A percentile compares a stretch with the other conserved stretches of the same genome.
These are phyloP conservation scores for Cephalopterus ornatus DNA, from an alignment of 2,113 vertebrate species.

Conservation along the genomic window DNA sequence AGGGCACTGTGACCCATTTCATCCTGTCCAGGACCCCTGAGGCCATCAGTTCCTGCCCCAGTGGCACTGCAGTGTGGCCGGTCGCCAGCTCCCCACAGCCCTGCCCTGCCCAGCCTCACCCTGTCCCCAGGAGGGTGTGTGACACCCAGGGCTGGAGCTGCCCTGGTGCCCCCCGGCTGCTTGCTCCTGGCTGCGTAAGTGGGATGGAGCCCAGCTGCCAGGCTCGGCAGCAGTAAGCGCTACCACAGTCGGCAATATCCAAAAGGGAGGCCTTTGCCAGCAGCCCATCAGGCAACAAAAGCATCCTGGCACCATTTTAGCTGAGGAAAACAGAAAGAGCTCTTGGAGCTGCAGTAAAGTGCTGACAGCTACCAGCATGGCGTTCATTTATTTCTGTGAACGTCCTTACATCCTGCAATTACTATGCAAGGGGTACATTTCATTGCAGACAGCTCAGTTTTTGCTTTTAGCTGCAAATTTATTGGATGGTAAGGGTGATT, in stretches of 20 bases:
- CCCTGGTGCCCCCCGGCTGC: background rate
- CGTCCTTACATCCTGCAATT: background rate
- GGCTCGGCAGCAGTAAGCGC: background rate
- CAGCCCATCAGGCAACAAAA: background rate
- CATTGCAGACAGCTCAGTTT: background rate
- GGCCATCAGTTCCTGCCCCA: background rate
- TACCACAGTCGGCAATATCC: background rate
- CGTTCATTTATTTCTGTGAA: background rate
- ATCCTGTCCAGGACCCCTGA: background rate
- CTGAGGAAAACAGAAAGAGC: background rate
- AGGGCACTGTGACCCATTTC: background rate
- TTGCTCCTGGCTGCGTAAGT: accelerated
- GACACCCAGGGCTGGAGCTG: background rate
- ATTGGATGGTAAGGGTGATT: background rate
- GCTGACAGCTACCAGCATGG: background rate
- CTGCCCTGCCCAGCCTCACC: background rate
- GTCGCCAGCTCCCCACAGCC: background rate
- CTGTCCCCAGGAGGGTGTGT: background rate
- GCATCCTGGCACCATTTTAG: constrained; percentile 12
- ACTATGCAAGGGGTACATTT: background rate
- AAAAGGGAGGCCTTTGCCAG: background rate
- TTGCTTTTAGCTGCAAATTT: background rate
- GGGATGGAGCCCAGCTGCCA: background rate
- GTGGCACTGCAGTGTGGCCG: accelerated
- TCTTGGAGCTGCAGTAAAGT: background rate